These are phyloP conservation scores for Ctenomys sociabilis DNA, from an alignment of 2,113 vertebrate species.

Conservation along the genomic window DNA sequence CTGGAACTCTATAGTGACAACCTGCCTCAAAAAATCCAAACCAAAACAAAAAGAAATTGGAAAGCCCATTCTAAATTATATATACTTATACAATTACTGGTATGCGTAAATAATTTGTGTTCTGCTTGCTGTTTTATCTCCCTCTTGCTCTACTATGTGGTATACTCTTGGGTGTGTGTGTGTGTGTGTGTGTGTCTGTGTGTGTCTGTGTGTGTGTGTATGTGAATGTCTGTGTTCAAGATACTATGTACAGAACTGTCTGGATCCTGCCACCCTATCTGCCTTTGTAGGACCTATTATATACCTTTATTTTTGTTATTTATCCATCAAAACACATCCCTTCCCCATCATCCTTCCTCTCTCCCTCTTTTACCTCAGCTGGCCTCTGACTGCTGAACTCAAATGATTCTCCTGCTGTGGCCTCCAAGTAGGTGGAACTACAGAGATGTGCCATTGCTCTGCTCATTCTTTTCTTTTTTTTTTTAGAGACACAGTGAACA, in stretches of 20 bases:
- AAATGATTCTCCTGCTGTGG: background rate
- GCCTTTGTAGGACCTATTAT: background rate
- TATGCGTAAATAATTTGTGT: background rate
- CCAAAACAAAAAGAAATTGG: background rate
- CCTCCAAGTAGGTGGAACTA: background rate
- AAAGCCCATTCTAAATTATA: background rate
- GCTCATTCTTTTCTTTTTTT: background rate
- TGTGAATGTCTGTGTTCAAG: background rate
- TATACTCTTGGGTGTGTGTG: background rate
- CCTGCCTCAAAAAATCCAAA: background rate
- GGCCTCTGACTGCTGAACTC: background rate
- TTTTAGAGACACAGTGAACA: background rate
- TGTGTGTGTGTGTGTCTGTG: background rate
- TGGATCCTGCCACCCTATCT: background rate
- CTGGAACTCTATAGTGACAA: background rate
- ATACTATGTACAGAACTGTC: background rate
- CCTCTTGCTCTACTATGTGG: background rate
- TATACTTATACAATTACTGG: background rate
- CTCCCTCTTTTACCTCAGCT: background rate
- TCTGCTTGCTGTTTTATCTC: background rate
- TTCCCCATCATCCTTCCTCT: background rate
- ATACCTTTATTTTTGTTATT: background rate
- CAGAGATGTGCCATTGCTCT: background rate
- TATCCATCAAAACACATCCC: background rate
- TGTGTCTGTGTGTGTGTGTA: no score